Evolutionary conservation across 2,797 vertebrate genomes (phyloP).

Genomic region (Monodelphis domestica): DNA sequence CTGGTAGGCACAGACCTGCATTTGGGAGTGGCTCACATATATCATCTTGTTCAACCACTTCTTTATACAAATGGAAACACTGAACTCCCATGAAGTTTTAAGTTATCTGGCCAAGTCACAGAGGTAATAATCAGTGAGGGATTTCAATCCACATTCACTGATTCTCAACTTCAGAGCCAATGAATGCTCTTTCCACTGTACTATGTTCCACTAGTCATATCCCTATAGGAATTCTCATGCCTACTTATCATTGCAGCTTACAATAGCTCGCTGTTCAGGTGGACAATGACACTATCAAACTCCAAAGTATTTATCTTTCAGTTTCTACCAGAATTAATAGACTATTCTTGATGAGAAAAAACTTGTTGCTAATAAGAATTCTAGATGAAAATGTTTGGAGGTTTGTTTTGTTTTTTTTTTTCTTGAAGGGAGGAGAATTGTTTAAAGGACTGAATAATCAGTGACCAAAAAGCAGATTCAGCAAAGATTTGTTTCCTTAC

Average conservation of each 20-base stretch:
- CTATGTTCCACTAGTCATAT: not conserved
- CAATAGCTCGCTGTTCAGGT: constrained; percentile 32
- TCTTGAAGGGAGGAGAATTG: not conserved
- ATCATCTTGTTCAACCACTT: not conserved
- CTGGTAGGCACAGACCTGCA: not conserved
- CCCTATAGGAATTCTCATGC: not conserved
- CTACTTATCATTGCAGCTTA: constrained; percentile 45
- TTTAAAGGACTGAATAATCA: constrained; percentile 41
- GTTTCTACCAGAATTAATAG: constrained; percentile 43
- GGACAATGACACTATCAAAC: constrained; percentile 57
- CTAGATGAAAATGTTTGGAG: not conserved
- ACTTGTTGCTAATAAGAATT: not conserved
- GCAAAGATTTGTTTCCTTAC: not conserved
- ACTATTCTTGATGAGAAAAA: constrained; percentile 9
- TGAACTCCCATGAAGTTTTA: not conserved
- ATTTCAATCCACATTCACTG: not conserved
- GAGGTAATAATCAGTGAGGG: not conserved
- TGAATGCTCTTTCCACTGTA: not conserved
- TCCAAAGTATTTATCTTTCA: constrained; percentile 46
- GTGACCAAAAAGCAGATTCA: constrained; percentile 34
- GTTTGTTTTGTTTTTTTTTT: not conserved
- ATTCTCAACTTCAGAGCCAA: not conserved
- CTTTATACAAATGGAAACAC: not conserved
- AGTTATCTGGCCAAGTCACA: not conserved
- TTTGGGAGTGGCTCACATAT: not conserved